phyloP scores from a whole-genome alignment of 2,888 invertebrate genomes.

The Tortrix viridana region DNA sequence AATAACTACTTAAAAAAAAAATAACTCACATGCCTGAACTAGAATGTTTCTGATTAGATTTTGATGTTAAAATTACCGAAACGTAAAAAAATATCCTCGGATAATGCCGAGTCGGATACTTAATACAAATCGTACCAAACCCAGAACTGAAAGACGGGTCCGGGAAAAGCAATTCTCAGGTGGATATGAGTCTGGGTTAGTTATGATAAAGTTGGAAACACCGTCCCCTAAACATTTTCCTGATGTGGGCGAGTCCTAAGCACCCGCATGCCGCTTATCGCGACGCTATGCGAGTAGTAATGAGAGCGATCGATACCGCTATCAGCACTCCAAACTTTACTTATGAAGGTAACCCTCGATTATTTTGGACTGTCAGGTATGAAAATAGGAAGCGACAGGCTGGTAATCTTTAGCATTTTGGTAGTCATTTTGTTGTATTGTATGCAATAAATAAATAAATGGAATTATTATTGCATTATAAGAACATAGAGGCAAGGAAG shows the following conservation, averaged over 20 bases:
- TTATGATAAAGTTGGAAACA: slow-evolving; percentile 31
- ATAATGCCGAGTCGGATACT: too few relatives aligned
- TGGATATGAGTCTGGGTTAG: background rate
- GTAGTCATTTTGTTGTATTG: too few relatives aligned
- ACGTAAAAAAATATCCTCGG: too few relatives aligned
- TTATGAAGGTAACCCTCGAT: slow-evolving; percentile 54
- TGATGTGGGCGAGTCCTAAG: slow-evolving; percentile 52
- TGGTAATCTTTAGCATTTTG: background rate
- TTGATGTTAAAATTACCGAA: too few relatives aligned
- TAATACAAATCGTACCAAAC: too few relatives aligned
- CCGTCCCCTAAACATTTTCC: slow-evolving; percentile 32
- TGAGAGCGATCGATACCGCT: slow-evolving; percentile 63
- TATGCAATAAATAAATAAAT: too few relatives aligned
- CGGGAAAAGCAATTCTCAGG: slow-evolving; percentile 6
- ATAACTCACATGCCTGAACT: too few relatives aligned
- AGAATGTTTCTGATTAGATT: too few relatives aligned
- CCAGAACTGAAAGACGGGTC: background rate
- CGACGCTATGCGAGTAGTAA: slow-evolving; percentile 70
- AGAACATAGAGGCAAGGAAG: too few relatives aligned
- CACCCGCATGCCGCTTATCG: slow-evolving; percentile 75
- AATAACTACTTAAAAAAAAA: too few relatives aligned
- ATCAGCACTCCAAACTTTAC: slow-evolving; percentile 78
- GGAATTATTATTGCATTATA: too few relatives aligned
- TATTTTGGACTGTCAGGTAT: slow-evolving; percentile 31
- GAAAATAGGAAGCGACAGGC: slow-evolving; percentile 20